Percentiles rank a stretch among this genome's conserved stretches.
phyloP scores from a whole-genome alignment of 2,888 invertebrate genomes.

The Cristatella mucedo region DNA sequence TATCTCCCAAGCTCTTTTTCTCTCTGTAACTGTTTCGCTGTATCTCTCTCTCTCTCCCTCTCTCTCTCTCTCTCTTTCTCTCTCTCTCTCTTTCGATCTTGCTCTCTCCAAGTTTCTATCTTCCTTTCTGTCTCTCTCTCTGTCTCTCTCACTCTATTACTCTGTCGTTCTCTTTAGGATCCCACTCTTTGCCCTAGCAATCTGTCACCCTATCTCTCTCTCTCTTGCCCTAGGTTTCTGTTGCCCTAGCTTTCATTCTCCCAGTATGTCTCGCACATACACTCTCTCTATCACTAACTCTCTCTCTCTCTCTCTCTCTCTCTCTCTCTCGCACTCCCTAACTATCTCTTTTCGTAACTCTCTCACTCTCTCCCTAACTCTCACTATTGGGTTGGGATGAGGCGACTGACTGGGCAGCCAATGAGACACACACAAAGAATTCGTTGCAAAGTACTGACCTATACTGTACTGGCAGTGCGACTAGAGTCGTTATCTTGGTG shows the following conservation, averaged over 20 bases:
- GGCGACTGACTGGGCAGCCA: no score
- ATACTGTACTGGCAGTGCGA: no score
- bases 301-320: no score
- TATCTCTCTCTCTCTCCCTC: neutral
- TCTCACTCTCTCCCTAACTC: no score
- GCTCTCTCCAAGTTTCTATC: neutral
- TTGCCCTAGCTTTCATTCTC: neutral
- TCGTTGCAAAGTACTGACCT: no score
- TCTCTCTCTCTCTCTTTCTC: constrained; percentile 1
- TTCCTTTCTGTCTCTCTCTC: neutral
- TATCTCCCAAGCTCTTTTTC: constrained; percentile 4
- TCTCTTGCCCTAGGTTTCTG: neutral
- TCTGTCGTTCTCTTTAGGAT: neutral
- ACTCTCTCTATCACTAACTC: no score
- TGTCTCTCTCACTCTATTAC: neutral
- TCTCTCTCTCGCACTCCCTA: no score
- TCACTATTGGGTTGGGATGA: no score
- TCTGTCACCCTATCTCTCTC: constrained; percentile 5
- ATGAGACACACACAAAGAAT: no score
- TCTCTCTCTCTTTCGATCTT: neutral
- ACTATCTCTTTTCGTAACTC: no score
- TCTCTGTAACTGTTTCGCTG: neutral
- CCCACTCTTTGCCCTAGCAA: neutral
- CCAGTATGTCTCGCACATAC: no score
- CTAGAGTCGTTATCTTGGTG: no score